These are phyloP conservation scores for Steinernema scapterisci DNA, from an alignment of 2,888 invertebrate genomes.

Conservation along the genomic window DNA sequence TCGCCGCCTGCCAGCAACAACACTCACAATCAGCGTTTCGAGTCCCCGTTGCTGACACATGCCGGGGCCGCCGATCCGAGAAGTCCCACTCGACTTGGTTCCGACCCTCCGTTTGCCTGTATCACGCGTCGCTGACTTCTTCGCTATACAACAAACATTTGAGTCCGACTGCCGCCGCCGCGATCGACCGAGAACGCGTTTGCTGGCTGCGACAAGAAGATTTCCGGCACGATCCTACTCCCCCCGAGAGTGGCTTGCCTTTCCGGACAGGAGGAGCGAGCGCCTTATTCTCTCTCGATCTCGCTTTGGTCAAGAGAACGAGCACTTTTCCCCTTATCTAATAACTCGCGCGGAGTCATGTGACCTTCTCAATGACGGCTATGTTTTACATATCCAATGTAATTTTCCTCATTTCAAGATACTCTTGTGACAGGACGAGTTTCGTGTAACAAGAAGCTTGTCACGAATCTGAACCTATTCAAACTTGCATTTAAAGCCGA, in stretches of 20 bases:
- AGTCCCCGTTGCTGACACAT: neutral
- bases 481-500: no score
- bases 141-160: conserved; percentile 25
- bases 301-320: no score
- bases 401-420: no score
- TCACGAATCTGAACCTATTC: no score
- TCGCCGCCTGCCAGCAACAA: conserved; percentile 19
- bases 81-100: conserved; percentile 8
- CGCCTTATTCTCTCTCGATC: no score
- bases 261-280: neutral
- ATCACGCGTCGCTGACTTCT: conserved; percentile 18
- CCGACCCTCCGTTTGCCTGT: neutral
- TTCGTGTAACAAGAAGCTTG: no score
- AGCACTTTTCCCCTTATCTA: no score
- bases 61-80: conserved; percentile 2
- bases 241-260: neutral
- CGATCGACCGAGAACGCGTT: neutral
- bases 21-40: neutral
- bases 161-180: conserved; percentile 1
- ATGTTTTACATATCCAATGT: no score
- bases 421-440: no score
- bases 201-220: neutral
- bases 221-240: neutral
- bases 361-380: no score
- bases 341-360: no score